Base-by-base conservation (phyloP, 1,140 invertebrate species). In the Drosophila kikkawai region DNA sequence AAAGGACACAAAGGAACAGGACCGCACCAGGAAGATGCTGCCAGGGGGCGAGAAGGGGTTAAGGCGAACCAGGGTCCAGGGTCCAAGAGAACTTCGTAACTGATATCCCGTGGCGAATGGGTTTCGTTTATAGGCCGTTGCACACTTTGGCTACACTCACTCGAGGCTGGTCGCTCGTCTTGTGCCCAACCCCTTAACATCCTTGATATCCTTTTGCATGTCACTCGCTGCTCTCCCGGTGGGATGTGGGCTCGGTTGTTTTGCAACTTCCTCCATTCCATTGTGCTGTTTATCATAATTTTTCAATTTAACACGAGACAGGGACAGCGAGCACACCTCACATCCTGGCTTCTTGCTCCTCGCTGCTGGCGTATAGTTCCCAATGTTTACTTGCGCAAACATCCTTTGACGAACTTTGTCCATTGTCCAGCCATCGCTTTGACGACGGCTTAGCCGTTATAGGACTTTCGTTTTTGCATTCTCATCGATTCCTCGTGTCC, bases 91-190 rank as follows among this genome's bases (percentile, higher is more conserved):
- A 57, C 63, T 55, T 63, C 79, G 87, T 86, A 90, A 92, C 83
- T 84, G 91, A 92, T 92, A 92, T 91, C 91, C 91, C 91, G 91
- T 92, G 67, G 91, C 91, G 91, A 92, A 92, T 92, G 91, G 82
- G 91, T 83, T 77, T 71, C 55, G 57, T 80, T 80, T 82, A 90
- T 90, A 75, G 81, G 64, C 81, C 81, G 79, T 37, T 90, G 85
- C 85, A 90, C 85, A 91, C 77, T 82, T 81, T 65, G 66, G 70
- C 69, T 66, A 90, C 71, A 90, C 71, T 82, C 79, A 77, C 59
- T 84, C 85, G 67, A 67, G 57, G 69, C 57, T 59, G 48, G 68
- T 60, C 70, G 64, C 64, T 78, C 77, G 80, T 80, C 77, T 69
- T 70, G 48, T 34, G 50, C 58, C 39, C 76, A 57, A 86, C 80